Conservation (phyloP, 2,888 invertebrate genomes). For the Noctua comes region DNA sequence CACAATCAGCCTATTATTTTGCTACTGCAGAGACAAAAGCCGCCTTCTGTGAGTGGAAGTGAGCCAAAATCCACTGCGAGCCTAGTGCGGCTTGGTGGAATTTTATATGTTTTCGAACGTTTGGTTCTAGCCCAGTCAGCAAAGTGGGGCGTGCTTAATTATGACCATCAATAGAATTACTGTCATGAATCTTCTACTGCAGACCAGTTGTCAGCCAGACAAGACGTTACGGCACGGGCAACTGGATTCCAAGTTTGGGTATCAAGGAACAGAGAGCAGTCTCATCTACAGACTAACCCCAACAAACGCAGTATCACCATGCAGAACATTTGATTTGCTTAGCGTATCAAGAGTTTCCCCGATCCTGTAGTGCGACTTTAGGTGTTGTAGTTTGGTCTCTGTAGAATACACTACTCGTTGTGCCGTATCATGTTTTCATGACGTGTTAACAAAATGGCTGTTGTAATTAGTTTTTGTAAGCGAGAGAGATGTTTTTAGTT, state of each 20-base stretch:
- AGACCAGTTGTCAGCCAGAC: neutral
- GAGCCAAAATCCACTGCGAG: neutral
- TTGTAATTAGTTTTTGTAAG: constrained; percentile 43
- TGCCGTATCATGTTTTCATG: constrained; percentile 19
- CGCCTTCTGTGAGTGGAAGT: neutral
- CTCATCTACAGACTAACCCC: neutral
- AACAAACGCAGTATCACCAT: neutral
- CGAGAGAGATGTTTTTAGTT: constrained; percentile 1
- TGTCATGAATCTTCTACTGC: neutral
- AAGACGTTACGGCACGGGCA: neutral
- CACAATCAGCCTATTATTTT: neutral
- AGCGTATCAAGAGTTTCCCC: neutral
- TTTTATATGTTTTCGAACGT: neutral
- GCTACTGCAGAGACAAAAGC: neutral
- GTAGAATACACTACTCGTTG: constrained; percentile 6
- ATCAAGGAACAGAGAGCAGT: neutral
- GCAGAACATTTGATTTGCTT: neutral
- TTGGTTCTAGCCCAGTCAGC: neutral
- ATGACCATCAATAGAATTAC: neutral
- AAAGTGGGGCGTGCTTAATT: neutral
- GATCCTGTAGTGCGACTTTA: neutral
- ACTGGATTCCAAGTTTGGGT: neutral
- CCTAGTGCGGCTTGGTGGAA: neutral
- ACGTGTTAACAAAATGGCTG: constrained; percentile 30
- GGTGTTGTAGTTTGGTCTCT: neutral